A percentile compares a stretch with the other conserved stretches of the same genome.
phyloP scores from a whole-genome alignment of 2,888 invertebrate genomes.

The Protophormia terraenovae region DNA sequence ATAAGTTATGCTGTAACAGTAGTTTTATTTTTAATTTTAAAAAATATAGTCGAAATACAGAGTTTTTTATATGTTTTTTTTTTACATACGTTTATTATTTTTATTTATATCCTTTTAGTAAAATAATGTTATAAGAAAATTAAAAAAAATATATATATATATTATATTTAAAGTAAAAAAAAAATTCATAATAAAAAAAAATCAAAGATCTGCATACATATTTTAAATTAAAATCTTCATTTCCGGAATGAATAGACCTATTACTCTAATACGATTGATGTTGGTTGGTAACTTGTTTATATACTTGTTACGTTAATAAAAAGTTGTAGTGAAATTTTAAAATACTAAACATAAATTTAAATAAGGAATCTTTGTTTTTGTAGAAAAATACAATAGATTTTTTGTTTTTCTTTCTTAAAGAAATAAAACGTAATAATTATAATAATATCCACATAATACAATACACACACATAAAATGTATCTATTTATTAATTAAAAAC shows the following conservation, averaged over 20 bases:
- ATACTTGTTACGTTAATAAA: slow-evolving; percentile 4
- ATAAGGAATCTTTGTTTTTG: slow-evolving; percentile 59
- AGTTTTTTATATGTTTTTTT: slow-evolving; percentile 4
- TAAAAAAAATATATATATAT: slow-evolving; percentile 31
- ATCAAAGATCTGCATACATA: slow-evolving; percentile 51
- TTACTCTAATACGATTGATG: slow-evolving; percentile 39
- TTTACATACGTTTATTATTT: slow-evolving; percentile 35
- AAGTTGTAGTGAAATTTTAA: slow-evolving; percentile 19
- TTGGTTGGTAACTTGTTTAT: slow-evolving; percentile 22
- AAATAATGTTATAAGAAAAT: slow-evolving; percentile 47
- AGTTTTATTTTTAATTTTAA: slow-evolving; percentile 9
- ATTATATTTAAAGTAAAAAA: slow-evolving; percentile 21
- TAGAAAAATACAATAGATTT: slow-evolving; percentile 65
- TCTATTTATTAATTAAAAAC: slow-evolving; percentile 10
- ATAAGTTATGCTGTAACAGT: slow-evolving; percentile 42
- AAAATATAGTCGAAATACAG: slow-evolving; percentile 31
- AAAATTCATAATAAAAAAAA: slow-evolving; percentile 14
- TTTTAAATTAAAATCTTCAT: slow-evolving; percentile 70
- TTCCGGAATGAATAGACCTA: slow-evolving; percentile 75
- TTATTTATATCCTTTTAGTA: slow-evolving; percentile 3
- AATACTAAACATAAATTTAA: slow-evolving; percentile 50
- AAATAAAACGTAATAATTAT: slow-evolving; percentile 9
- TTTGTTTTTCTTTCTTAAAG: slow-evolving; percentile 35
- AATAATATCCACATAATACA: slow-evolving; percentile 44
- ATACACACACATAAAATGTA: slow-evolving; percentile 34